Conservation (phyloP, 2,113 vertebrate genomes). For the Proterorhinus semilunaris region DNA sequence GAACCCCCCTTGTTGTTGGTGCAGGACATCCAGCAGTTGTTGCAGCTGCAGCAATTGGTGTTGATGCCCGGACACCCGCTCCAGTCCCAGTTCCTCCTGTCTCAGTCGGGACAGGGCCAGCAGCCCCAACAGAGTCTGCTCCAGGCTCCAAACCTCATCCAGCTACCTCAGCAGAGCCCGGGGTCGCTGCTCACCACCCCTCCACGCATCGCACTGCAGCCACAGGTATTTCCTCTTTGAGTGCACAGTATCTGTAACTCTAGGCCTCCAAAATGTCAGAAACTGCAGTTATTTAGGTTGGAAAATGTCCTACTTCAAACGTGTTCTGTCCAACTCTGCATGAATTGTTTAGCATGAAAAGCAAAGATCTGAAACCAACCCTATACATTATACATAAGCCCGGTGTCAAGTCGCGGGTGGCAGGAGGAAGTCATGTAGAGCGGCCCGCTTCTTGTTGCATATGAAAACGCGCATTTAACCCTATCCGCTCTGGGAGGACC, state of each 20-base stretch:
- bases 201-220: conserved; percentile 83
- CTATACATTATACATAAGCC: neutral
- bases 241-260: too few species aligned
- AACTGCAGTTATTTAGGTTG: too few species aligned
- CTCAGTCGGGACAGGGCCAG: conserved; percentile 82
- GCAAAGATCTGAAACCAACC: neutral
- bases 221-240: conserved; percentile 71
- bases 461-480: conserved; percentile 24
- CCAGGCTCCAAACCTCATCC: conserved; percentile 87
- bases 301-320: too few species aligned
- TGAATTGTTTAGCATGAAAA: conserved; percentile 5
- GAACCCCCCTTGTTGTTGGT: neutral
- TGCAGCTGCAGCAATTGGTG: conserved; percentile 90
- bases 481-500: neutral
- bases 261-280: too few species aligned
- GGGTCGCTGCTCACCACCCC: conserved; percentile 83
- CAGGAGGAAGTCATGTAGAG: neutral
- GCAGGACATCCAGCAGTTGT: conserved; percentile 88
- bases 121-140: conserved; percentile 87
- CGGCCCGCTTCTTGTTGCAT: neutral
- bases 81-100: conserved; percentile 90
- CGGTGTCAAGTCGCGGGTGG: neutral
- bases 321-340: neutral
- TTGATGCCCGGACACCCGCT: conserved; percentile 86
- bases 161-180: conserved; percentile 92